Conservation (phyloP, 2,888 invertebrate genomes). For the Melanargia galathea region DNA sequence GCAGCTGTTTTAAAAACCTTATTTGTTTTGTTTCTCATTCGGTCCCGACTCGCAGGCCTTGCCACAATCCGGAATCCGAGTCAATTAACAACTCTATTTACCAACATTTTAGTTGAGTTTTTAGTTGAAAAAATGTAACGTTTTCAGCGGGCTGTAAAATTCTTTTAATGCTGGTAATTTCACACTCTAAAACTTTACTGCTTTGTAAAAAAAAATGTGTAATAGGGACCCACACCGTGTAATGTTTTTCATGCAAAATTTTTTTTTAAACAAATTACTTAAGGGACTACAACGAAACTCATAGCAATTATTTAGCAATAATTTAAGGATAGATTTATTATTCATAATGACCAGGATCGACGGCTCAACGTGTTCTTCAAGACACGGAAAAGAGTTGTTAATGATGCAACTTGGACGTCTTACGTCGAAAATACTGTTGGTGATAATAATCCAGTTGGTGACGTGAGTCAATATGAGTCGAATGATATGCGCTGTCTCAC, state of each 20-base stretch:
- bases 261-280: no score
- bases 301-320: no score
- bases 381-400: no score
- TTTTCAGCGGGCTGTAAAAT: constrained; percentile 15
- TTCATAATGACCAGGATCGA: no score
- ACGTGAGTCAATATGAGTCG: no score
- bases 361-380: no score
- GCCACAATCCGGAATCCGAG: constrained; percentile 41
- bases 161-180: constrained; percentile 19
- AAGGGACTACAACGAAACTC: no score
- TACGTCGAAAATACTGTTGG: no score
- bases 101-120: constrained; percentile 24
- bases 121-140: constrained; percentile 11
- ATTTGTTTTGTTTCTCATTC: constrained; percentile 51
- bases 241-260: background rate
- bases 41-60: constrained; percentile 36
- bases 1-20: constrained; percentile 55
- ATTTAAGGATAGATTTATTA: no score
- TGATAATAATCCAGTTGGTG: no score
- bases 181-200: constrained; percentile 15
- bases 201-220: constrained; percentile 10
- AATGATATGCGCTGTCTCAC: no score
- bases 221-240: background rate
- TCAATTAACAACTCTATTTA: constrained; percentile 38
- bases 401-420: no score